Evolutionary conservation across 2,888 invertebrate species (phyloP).

Genomic region (Athalia rosae): DNA sequence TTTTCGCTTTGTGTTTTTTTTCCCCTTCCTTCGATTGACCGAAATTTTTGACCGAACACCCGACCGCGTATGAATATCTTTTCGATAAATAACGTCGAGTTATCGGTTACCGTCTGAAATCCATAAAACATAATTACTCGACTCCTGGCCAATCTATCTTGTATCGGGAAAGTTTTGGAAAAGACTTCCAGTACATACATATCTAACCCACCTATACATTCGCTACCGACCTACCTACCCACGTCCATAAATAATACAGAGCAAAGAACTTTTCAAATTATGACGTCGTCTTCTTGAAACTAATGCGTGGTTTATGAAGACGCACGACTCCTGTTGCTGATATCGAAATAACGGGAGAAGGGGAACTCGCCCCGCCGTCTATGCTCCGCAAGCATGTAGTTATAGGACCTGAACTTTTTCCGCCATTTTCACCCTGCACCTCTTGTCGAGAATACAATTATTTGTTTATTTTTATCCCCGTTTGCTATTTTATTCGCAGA

Average conservation of each 20-base stretch:
- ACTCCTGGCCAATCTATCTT: constrained; percentile 51
- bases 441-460: no score
- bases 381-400: no score
- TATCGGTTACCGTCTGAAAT: constrained; percentile 29
- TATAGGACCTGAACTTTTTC: no score
- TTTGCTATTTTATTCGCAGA: no score
- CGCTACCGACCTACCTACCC: constrained; percentile 48
- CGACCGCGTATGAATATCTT: no score
- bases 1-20: not conserved
- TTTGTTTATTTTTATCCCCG: no score
- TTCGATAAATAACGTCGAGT: constrained; percentile 6
- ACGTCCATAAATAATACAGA: constrained; percentile 57
- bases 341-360: constrained; percentile 53
- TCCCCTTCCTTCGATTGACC: not conserved
- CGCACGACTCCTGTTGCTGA: constrained; percentile 52
- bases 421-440: no score
- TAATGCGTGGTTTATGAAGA: constrained; percentile 61
- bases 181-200: constrained; percentile 35
- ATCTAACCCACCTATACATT: constrained; percentile 44
- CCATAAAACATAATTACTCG: constrained; percentile 53
- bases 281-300: constrained; percentile 48
- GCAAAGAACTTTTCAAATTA: constrained; percentile 58
- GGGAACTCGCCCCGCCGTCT: constrained; percentile 28
- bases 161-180: constrained; percentile 49
- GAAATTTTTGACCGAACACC: not conserved